These are phyloP conservation scores for Microtus agrestis DNA, from an alignment of 2,797 vertebrate genomes.

Conservation along the genomic window DNA sequence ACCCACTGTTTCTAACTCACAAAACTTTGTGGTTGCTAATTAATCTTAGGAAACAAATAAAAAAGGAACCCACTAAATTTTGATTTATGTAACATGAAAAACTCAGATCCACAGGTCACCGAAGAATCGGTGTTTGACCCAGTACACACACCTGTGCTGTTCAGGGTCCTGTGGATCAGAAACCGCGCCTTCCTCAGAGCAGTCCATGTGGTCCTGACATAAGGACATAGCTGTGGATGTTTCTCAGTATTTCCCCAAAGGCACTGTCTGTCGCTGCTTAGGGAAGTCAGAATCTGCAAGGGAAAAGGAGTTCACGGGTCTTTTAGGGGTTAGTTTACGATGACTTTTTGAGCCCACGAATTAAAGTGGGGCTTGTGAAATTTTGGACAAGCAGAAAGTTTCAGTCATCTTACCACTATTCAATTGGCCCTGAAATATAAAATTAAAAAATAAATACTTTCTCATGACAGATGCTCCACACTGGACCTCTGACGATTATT, in stretches of 20 bases:
- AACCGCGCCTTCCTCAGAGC: neutral
- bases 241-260: neutral
- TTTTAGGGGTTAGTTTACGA: neutral
- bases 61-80: neutral
- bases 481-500: neutral
- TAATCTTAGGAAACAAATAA: neutral
- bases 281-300: neutral
- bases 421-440: neutral
- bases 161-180: neutral
- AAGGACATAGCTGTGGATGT: neutral
- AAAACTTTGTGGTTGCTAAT: neutral
- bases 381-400: neutral
- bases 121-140: neutral
- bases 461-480: neutral
- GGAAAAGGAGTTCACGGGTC: neutral
- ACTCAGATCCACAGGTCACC: neutral
- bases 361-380: neutral
- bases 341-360: neutral
- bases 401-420: neutral
- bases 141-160: neutral
- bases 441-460: neutral
- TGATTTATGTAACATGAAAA: neutral
- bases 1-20: neutral
- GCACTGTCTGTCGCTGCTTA: neutral
- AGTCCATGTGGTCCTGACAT: neutral